Evolutionary conservation across 2,797 vertebrate genomes (phyloP).

Genomic region (Ispidina lecontei): DNA sequence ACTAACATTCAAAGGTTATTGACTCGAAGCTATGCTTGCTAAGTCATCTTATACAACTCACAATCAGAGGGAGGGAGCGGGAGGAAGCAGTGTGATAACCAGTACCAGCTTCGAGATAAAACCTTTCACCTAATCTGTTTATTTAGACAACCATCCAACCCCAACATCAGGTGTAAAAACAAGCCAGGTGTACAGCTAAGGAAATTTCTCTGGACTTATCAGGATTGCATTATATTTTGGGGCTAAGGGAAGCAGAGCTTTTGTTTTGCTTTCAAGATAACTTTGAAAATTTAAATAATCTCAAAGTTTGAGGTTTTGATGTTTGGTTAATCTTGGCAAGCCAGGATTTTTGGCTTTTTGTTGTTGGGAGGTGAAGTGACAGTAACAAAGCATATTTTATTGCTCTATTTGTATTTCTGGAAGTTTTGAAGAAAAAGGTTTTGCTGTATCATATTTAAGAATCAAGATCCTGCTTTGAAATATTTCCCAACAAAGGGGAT

Average conservation of each 20-base stretch:
- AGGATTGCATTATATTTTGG: slow-evolving; percentile 12
- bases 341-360: neutral
- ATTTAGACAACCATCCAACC: slow-evolving; percentile 79
- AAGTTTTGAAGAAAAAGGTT: neutral
- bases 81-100: slow-evolving; percentile 79
- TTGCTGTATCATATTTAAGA: neutral
- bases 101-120: slow-evolving; percentile 83
- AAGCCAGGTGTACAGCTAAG: slow-evolving; percentile 46
- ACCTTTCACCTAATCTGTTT: slow-evolving; percentile 74
- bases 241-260: slow-evolving; percentile 16
- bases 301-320: neutral
- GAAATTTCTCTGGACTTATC: slow-evolving; percentile 27
- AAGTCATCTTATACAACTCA: slow-evolving; percentile 80
- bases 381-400: neutral
- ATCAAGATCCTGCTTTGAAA: neutral
- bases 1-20: slow-evolving; percentile 77
- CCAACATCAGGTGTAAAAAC: slow-evolving; percentile 53
- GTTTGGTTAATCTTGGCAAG: neutral
- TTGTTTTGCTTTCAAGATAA: slow-evolving; percentile 13
- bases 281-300: slow-evolving; percentile 54
- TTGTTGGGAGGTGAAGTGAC: neutral
- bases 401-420: neutral
- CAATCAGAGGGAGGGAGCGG: slow-evolving; percentile 82
- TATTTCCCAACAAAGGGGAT: neutral
- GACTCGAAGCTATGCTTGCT: slow-evolving; percentile 71